Percentiles rank a stretch among this genome's conserved stretches.
Evolutionary conservation across 2,888 invertebrate species (phyloP).

Genomic region (Tinea trinotella): DNA sequence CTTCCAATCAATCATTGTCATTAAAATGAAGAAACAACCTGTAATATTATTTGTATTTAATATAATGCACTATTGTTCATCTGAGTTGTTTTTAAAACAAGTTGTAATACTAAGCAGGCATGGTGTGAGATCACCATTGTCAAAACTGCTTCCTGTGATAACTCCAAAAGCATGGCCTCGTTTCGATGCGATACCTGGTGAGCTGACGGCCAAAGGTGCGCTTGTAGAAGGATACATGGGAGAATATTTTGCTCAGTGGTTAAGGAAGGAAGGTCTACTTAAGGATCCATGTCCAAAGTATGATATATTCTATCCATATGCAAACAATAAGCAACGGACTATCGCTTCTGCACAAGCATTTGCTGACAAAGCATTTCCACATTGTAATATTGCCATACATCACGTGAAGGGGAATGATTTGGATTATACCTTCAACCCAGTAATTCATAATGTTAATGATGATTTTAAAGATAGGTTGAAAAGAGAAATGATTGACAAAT

Average conservation of each 20-base stretch:
- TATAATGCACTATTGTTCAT: not conserved
- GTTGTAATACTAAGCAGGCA: slow-evolving; percentile 49
- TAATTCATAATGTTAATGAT: slow-evolving; percentile 43
- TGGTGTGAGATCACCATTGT: slow-evolving; percentile 47
- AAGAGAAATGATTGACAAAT: slow-evolving; percentile 38
- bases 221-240: slow-evolving; percentile 50
- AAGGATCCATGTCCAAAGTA: slow-evolving; percentile 35
- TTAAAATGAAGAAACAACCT: not conserved
- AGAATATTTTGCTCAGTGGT: slow-evolving; percentile 42
- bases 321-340: slow-evolving; percentile 50
- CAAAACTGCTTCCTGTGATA: slow-evolving; percentile 35
- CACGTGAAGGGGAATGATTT: slow-evolving; percentile 26
- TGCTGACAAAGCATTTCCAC: slow-evolving; percentile 41
- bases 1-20: too few relatives aligned
- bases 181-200: slow-evolving; percentile 44
- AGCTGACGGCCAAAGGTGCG: slow-evolving; percentile 44
- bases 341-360: slow-evolving; percentile 48
- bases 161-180: slow-evolving; percentile 45
- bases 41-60: not conserved
- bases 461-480: slow-evolving; percentile 35
- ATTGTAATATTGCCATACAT: slow-evolving; percentile 45
- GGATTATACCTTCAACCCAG: slow-evolving; percentile 48
- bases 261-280: slow-evolving; percentile 35
- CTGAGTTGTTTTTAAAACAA: slow-evolving; percentile 30
- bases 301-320: slow-evolving; percentile 44